Conservation (phyloP, 2,113 vertebrate genomes). For the Anarrhichthys ocellatus region DNA sequence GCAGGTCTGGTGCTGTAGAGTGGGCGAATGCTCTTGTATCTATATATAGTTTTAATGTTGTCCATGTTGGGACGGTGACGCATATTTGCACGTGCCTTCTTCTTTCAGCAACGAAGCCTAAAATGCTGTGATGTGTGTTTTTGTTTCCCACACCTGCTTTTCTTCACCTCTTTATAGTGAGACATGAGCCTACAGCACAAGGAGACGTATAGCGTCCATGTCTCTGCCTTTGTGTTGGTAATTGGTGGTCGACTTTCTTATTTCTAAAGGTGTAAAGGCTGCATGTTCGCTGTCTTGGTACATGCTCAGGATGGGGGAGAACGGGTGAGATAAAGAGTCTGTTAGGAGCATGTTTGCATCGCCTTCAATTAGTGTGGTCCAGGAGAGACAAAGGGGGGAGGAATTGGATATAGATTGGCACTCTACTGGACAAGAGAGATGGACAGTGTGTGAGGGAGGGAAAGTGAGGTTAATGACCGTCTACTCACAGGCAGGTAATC, state of each 20-base stretch:
- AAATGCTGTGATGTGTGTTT: background rate
- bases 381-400: slow-evolving; percentile 61
- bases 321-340: slow-evolving; percentile 59
- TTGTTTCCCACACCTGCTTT: too few relatives aligned
- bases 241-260: slow-evolving; percentile 4
- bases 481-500: slow-evolving; percentile 71
- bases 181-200: background rate
- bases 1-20: slow-evolving; percentile 7
- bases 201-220: background rate
- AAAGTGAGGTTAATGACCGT: slow-evolving; percentile 76
- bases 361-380: slow-evolving; percentile 73
- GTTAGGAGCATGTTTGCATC: slow-evolving; percentile 64
- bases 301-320: slow-evolving; percentile 32
- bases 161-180: background rate
- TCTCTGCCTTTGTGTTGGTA: background rate
- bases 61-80: background rate
- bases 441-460: slow-evolving; percentile 54
- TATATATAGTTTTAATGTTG: background rate
- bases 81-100: background rate
- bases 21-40: background rate
- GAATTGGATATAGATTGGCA: slow-evolving; percentile 78
- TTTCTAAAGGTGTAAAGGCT: background rate
- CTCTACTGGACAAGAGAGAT: slow-evolving; percentile 69
- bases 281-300: background rate
- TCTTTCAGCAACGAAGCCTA: background rate